A percentile compares a stretch with the other conserved stretches of the same genome.
Evolutionary conservation across 2,797 vertebrate species (phyloP).

Genomic region (Cygnus olor): DNA sequence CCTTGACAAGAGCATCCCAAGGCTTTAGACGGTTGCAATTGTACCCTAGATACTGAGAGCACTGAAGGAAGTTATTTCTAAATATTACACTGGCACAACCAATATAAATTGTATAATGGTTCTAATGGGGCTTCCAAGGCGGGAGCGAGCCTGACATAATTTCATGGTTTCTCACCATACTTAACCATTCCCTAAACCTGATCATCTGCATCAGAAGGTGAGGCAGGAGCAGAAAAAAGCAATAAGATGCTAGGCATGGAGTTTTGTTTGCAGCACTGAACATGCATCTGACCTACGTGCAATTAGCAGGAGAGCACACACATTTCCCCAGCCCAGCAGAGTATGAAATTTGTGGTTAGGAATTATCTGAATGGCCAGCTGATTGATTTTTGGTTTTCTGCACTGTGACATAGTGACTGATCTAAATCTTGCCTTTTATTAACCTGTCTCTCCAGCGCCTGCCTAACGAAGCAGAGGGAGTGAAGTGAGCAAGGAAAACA

Average conservation of each 20-base stretch:
- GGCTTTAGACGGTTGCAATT: neutral
- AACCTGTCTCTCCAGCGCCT: slow-evolving; percentile 22
- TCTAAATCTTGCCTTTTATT: neutral
- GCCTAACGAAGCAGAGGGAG: slow-evolving; percentile 52
- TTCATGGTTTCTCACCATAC: too few species aligned
- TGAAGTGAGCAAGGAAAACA: neutral
- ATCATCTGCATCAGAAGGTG: neutral
- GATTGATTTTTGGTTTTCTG: slow-evolving; percentile 41
- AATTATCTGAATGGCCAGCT: neutral
- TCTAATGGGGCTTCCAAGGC: neutral
- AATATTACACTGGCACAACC: neutral
- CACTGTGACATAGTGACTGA: neutral
- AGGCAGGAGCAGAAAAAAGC: neutral
- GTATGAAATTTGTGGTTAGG: neutral
- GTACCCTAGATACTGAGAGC: neutral
- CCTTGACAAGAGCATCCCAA: too few species aligned
- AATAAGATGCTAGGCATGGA: rapidly evolving
- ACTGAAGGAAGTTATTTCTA: neutral
- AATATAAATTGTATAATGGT: rapidly evolving
- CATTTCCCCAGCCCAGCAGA: neutral
- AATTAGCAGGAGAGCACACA: neutral
- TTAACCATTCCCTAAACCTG: neutral
- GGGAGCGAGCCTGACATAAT: rapidly evolving
- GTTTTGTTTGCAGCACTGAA: neutral
- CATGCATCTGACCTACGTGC: neutral